These are phyloP conservation scores for Oxyura jamaicensis DNA, from an alignment of 2,113 vertebrate species.

Conservation along the genomic window DNA sequence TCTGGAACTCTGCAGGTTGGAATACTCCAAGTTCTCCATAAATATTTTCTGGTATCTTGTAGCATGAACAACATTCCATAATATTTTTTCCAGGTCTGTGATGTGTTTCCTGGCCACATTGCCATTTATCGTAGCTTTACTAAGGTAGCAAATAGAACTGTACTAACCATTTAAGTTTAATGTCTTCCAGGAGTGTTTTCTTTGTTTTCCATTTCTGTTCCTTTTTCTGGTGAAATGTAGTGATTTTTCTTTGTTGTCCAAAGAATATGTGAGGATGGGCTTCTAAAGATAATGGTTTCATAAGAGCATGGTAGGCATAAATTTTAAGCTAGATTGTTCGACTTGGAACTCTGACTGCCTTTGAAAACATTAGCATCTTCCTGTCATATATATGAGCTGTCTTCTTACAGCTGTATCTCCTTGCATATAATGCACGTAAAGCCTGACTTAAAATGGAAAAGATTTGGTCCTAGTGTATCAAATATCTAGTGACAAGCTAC, in stretches of 20 bases:
- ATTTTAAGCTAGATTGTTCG: background rate
- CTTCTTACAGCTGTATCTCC: background rate
- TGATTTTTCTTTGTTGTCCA: background rate
- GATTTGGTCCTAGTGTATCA: background rate
- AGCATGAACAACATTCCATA: background rate
- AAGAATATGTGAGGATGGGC: background rate
- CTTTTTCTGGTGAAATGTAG: background rate
- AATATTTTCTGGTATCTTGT: background rate
- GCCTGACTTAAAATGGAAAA: background rate
- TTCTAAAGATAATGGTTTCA: background rate
- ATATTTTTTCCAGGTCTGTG: background rate
- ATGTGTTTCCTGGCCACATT: accelerated
- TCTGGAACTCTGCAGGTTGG: background rate
- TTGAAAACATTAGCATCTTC: background rate
- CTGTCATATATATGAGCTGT: background rate
- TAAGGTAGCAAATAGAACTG: background rate
- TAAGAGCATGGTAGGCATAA: background rate
- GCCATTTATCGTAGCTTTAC: too few species aligned
- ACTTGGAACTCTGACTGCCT: background rate
- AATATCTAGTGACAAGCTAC: background rate
- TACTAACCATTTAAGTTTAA: background rate
- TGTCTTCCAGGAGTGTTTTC: background rate
- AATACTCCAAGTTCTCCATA: background rate
- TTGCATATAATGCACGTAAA: background rate
- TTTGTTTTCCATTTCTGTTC: background rate